Conservation (phyloP, 2,113 vertebrate genomes). For the zebrafish (Danio rerio) region GRCz12tu NC_133192.1:45049001-45049500, state of each 20-base stretch:
- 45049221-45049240: not conserved
- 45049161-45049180: too few relatives aligned
- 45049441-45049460: constrained; percentile 12
- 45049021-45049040: too few relatives aligned
- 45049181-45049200: too few relatives aligned
- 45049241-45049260: not conserved
- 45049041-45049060: too few relatives aligned
- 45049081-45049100: too few relatives aligned
- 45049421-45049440: constrained; percentile 44
- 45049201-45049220: too few relatives aligned
- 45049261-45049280: not conserved
- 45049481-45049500: constrained; percentile 17
- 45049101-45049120: too few relatives aligned
- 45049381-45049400: not conserved
- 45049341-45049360: not conserved
- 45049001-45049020: too few relatives aligned
- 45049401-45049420: constrained; percentile 3
- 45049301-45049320: not conserved
- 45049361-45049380: not conserved
- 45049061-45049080: too few relatives aligned
- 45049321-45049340: not conserved
- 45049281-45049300: not conserved
- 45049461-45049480: not conserved
- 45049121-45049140: too few relatives aligned
- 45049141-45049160: too few relatives aligned